These are phyloP conservation scores for Meteorus colon DNA, from an alignment of 2,888 invertebrate genomes.

Conservation along the genomic window DNA sequence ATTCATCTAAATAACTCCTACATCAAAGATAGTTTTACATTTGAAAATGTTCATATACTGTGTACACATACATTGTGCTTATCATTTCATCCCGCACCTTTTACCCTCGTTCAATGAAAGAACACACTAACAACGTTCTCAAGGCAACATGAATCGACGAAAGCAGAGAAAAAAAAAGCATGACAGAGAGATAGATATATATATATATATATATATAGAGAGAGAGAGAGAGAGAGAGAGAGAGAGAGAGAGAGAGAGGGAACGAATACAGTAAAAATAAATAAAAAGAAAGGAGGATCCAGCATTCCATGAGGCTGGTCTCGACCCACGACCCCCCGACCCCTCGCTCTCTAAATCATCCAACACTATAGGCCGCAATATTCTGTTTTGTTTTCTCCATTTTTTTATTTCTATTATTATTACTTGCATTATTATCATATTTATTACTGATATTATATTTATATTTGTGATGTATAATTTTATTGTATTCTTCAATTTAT, in stretches of 20 bases:
- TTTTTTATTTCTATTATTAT: slow-evolving; percentile 52
- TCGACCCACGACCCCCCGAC: slow-evolving; percentile 71
- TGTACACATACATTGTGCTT: slow-evolving; percentile 60
- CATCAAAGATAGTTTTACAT: no score
- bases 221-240: slow-evolving; percentile 38
- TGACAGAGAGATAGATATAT: background rate
- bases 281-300: slow-evolving; percentile 55
- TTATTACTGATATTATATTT: background rate
- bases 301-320: slow-evolving; percentile 67
- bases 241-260: slow-evolving; percentile 41
- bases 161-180: slow-evolving; percentile 10
- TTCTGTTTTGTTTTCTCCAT: slow-evolving; percentile 69
- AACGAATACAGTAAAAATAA: slow-evolving; percentile 1
- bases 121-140: slow-evolving; percentile 35
- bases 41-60: background rate
- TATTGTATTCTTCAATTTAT: background rate
- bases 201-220: no score
- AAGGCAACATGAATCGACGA: slow-evolving; percentile 13
- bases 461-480: background rate
- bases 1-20: background rate
- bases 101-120: slow-evolving; percentile 24
- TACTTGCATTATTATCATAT: slow-evolving; percentile 3
- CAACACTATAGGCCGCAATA: slow-evolving; percentile 70
- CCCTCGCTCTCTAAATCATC: slow-evolving; percentile 73
- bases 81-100: slow-evolving; percentile 63